These are phyloP conservation scores for Pholis gunnellus DNA, from an alignment of 2,113 vertebrate species.

Conservation along the genomic window DNA sequence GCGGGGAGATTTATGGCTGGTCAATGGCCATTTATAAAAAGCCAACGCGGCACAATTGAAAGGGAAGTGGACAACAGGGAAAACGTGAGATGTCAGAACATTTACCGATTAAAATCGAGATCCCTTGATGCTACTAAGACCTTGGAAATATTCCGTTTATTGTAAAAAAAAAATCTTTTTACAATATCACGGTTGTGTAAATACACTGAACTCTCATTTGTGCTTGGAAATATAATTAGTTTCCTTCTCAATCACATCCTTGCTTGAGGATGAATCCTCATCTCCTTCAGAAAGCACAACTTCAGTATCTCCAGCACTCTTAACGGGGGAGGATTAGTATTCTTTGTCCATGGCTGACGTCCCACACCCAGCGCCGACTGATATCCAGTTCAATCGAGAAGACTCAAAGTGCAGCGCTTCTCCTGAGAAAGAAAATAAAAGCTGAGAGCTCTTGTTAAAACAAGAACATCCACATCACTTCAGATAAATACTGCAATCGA, in stretches of 20 bases:
- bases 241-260: neutral
- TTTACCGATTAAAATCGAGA: slow-evolving; percentile 28
- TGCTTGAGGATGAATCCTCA: neutral
- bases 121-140: neutral
- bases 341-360: neutral
- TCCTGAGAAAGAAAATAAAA: neutral
- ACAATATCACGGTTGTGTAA: neutral
- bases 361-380: neutral
- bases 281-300: neutral
- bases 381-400: neutral
- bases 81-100: slow-evolving; percentile 50
- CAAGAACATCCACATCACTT: slow-evolving; percentile 9
- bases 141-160: neutral
- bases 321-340: neutral
- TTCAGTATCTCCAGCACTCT: neutral
- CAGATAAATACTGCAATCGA: neutral
- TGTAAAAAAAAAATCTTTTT: too few relatives aligned
- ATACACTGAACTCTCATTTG: neutral
- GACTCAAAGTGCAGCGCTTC: neutral
- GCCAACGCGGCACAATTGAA: slow-evolving; percentile 69
- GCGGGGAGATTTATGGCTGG: slow-evolving; percentile 68
- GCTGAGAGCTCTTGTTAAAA: slow-evolving; percentile 1
- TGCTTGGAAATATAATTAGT: neutral
- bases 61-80: slow-evolving; percentile 69
- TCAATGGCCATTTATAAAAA: slow-evolving; percentile 76